A percentile compares a stretch with the other conserved stretches of the same genome.
These are phyloP conservation scores for Epistrophella euchroma DNA, from an alignment of 2,888 invertebrate species.

Conservation along the genomic window DNA sequence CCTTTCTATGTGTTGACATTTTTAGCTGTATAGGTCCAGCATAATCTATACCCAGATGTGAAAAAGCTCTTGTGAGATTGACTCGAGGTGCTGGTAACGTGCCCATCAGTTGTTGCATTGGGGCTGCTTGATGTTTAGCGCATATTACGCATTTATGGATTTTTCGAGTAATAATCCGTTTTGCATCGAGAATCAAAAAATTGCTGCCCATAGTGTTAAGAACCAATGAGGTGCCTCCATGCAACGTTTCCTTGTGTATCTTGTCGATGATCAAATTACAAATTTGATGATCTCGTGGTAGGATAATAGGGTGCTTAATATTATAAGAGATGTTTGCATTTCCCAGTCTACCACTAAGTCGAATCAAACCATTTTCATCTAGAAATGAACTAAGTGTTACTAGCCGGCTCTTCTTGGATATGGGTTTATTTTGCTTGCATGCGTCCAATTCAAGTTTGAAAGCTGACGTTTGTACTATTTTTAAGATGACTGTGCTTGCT, in stretches of 20 bases:
- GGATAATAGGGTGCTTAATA: no score
- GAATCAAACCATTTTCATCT: no score
- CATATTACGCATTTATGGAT: not conserved
- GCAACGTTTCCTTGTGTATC: not conserved
- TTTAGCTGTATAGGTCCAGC: not conserved
- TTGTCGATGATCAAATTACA: no score
- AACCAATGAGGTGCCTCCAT: slow-evolving; percentile 6
- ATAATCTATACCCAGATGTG: not conserved
- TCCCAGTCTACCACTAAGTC: no score
- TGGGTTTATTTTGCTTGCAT: no score
- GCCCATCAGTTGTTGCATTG: not conserved
- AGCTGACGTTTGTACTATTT: no score
- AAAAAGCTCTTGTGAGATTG: not conserved
- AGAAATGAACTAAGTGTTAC: no score
- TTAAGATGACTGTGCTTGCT: no score
- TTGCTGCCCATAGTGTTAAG: not conserved
- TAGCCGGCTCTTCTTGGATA: no score
- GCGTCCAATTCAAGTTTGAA: no score
- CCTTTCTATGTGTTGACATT: not conserved
- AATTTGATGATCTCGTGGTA: no score
- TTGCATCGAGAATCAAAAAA: slow-evolving; percentile 2
- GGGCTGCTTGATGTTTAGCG: not conserved
- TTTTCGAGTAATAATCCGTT: not conserved
- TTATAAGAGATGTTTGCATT: no score
- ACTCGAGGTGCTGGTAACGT: not conserved